A percentile compares a stretch with the other conserved stretches of the same genome.
Evolutionary conservation across 2,797 vertebrate species (phyloP).

Genomic region (Epinephelus coioides): DNA sequence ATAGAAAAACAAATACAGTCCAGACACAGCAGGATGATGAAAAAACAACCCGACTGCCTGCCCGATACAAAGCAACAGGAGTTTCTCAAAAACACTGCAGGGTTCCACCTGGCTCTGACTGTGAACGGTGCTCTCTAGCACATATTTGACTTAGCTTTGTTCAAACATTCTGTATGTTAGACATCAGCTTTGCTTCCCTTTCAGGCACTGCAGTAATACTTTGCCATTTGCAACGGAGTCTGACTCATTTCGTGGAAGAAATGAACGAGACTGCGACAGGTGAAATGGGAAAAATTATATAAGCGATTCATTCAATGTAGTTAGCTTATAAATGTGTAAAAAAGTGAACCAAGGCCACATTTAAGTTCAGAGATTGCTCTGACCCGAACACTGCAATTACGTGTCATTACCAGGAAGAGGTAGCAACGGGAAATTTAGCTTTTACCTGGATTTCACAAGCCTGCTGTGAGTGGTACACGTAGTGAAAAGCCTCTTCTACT

Average conservation of each 20-base stretch:
- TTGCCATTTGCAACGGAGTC: constrained; percentile 8
- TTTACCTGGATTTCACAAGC: constrained; percentile 97
- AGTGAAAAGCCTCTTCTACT: constrained; percentile 96
- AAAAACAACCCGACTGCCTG: constrained; percentile 16
- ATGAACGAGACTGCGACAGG: constrained; percentile 14
- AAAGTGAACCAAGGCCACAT: constrained; percentile 2
- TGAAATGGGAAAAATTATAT: constrained; percentile 8
- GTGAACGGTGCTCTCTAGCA: constrained; percentile 22
- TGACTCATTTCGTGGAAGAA: constrained; percentile 27
- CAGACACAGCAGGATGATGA: constrained; percentile 26
- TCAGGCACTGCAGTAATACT: constrained; percentile 16
- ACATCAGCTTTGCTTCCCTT: constrained; percentile 32
- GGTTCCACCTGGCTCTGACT: constrained; percentile 50
- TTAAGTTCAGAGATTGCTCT: constrained; percentile 7
- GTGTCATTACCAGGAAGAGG: constrained; percentile 11
- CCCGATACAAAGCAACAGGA: constrained; percentile 28
- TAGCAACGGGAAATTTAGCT: constrained; percentile 9
- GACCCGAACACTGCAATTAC: not conserved
- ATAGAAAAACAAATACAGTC: constrained; percentile 36
- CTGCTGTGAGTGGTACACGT: constrained; percentile 92
- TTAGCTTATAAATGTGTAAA: not conserved
- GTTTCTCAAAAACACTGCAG: constrained; percentile 38
- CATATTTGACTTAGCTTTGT: constrained; percentile 56
- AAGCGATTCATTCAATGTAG: not conserved
- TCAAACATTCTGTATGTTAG: constrained; percentile 47